Percentiles rank a stretch among this genome's conserved stretches.
These are phyloP conservation scores for Potamarius usumacintae DNA, from an alignment of 2,113 vertebrate genomes.

Conservation along the genomic window DNA sequence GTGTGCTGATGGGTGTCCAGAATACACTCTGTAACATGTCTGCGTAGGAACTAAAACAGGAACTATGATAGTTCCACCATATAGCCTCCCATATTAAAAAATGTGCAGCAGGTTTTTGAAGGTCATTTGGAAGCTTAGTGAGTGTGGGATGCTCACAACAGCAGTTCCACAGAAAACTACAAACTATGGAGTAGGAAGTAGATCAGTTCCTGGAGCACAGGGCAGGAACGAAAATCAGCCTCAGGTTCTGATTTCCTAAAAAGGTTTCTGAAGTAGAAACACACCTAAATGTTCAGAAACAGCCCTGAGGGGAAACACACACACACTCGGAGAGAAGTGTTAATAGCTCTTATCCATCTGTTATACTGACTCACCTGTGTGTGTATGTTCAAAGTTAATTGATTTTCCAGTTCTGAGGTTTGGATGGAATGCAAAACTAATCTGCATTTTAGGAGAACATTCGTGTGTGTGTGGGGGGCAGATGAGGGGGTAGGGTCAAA, in stretches of 20 bases:
- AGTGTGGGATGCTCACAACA: no score
- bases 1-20: no score
- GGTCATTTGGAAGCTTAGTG: background rate
- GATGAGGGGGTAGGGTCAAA: constrained; percentile 14
- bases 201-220: no score
- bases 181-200: no score
- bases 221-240: no score
- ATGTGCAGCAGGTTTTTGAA: background rate
- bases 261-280: no score
- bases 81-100: no score
- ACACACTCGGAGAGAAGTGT: background rate
- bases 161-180: no score
- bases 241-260: no score
- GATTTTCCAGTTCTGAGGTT: constrained; percentile 19
- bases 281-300: no score
- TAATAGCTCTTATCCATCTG: background rate
- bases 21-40: background rate
- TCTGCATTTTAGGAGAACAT: background rate
- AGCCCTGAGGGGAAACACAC: background rate
- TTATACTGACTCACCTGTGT: background rate
- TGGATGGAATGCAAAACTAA: constrained; percentile 17
- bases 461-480: background rate
- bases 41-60: no score
- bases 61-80: no score
- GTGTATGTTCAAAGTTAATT: constrained; percentile 6